Percentiles rank a stretch among this genome's conserved stretches.
These are phyloP conservation scores for Sander vitreus DNA, from an alignment of 2,113 vertebrate species.

Conservation along the genomic window DNA sequence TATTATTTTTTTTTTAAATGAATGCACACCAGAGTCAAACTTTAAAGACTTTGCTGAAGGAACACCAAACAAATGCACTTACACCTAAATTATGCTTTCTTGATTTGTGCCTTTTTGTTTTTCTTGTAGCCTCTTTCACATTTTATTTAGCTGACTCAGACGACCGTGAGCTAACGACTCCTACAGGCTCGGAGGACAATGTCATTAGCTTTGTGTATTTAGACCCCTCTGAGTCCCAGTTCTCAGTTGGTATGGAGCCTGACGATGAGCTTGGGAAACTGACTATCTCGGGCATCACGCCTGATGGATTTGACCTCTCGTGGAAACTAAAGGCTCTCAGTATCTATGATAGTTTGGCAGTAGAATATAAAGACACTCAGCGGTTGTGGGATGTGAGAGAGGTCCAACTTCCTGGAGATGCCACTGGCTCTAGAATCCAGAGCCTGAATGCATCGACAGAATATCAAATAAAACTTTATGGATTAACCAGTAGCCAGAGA, in stretches of 20 bases:
- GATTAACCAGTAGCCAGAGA: slow-evolving; percentile 73
- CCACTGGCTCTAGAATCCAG: slow-evolving; percentile 65
- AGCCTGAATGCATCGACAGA: slow-evolving; percentile 76
- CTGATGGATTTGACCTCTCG: slow-evolving; percentile 74
- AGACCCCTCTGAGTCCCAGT: slow-evolving; percentile 64
- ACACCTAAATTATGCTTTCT: slow-evolving; percentile 19
- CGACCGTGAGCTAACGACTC: slow-evolving; percentile 67
- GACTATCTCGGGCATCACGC: slow-evolving; percentile 67
- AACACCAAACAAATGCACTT: not conserved
- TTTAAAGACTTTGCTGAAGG: not conserved
- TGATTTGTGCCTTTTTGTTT: slow-evolving; percentile 71
- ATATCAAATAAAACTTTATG: slow-evolving; percentile 81
- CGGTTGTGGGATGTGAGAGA: slow-evolving; percentile 56
- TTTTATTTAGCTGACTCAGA: slow-evolving; percentile 80
- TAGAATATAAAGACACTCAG: slow-evolving; percentile 73
- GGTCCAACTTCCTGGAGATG: slow-evolving; percentile 72
- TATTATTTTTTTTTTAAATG: too few species aligned
- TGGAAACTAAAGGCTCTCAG: slow-evolving; percentile 62
- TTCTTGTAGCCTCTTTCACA: slow-evolving; percentile 79
- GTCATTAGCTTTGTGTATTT: slow-evolving; percentile 77
- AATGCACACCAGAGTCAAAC: not conserved
- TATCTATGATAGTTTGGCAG: slow-evolving; percentile 67
- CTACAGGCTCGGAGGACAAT: slow-evolving; percentile 72
- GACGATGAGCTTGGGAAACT: slow-evolving; percentile 63
- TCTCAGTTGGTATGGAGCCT: slow-evolving; percentile 63